These are phyloP conservation scores for Leptoclinus maculatus DNA, from an alignment of 2,797 vertebrate species.

Conservation along the genomic window DNA sequence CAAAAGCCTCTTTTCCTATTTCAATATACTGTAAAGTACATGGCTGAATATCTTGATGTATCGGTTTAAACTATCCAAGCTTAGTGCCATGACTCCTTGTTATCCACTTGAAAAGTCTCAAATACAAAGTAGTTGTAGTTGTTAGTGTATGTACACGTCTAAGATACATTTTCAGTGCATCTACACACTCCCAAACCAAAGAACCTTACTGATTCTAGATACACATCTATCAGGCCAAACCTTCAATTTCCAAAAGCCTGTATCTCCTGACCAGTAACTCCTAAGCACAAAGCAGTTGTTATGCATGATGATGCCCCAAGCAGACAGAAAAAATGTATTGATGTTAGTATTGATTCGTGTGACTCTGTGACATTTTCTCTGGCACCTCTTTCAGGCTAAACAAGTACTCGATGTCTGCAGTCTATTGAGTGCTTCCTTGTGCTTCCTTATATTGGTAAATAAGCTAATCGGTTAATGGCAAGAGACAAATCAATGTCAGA, in stretches of 20 bases:
- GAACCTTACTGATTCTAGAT: neutral
- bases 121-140: neutral
- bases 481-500: neutral
- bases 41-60: constrained; percentile 14
- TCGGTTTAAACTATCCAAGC: constrained; percentile 15
- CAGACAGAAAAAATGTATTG: neutral
- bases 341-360: constrained; percentile 1
- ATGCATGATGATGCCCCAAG: neutral
- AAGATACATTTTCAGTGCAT: neutral
- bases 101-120: constrained; percentile 27
- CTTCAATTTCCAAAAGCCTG: neutral
- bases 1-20: constrained; percentile 47
- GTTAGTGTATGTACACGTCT: neutral
- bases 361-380: neutral
- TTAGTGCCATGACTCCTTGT: constrained; percentile 19
- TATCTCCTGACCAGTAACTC: neutral
- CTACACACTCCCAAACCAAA: neutral
- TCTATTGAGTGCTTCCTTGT: neutral
- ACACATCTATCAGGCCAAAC: neutral
- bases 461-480: neutral
- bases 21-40: constrained; percentile 23
- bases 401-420: neutral
- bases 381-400: neutral
- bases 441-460: neutral
- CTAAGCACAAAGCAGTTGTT: neutral